A percentile compares a stretch with the other conserved stretches of the same genome.
phyloP scores from a whole-genome alignment of 2,888 invertebrate species.

The Drosophila fulvimacula region DNA sequence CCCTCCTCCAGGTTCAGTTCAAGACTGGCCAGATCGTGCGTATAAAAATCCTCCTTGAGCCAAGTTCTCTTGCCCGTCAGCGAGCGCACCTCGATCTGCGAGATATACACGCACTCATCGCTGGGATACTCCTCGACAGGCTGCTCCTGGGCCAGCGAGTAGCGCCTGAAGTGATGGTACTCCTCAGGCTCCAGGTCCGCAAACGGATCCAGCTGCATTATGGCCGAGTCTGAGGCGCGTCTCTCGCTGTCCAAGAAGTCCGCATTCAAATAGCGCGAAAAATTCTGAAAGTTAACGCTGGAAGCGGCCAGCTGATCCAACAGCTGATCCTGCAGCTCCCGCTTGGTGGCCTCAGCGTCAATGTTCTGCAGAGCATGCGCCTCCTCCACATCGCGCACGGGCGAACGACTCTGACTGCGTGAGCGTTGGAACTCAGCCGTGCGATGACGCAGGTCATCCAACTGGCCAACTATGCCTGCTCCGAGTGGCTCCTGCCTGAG shows the following conservation, averaged over 20 bases:
- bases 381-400: conserved; percentile 51
- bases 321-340: conserved; percentile 76
- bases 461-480: conserved; percentile 48
- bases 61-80: conserved; percentile 76
- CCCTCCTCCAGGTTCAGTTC: conserved; percentile 23
- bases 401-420: conserved; percentile 82
- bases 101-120: conserved; percentile 79
- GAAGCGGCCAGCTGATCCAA: conserved; percentile 78
- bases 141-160: conserved; percentile 81
- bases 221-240: conserved; percentile 82
- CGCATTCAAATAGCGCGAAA: conserved; percentile 74
- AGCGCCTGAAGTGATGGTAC: conserved; percentile 84
- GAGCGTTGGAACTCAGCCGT: conserved; percentile 82
- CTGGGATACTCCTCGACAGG: conserved; percentile 82
- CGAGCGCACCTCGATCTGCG: conserved; percentile 80
- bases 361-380: conserved; percentile 58
- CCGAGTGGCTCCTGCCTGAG: conserved; percentile 47
- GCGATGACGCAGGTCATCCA: conserved; percentile 78
- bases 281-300: conserved; percentile 78
- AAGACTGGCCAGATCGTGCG: conserved; percentile 52
- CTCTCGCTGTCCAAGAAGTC: conserved; percentile 81
- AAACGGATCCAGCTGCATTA: conserved; percentile 66
- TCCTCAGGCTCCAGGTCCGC: conserved; percentile 82
- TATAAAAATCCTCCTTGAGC: conserved; percentile 78
- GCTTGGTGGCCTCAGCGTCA: conserved; percentile 64